Percentiles rank a stretch among this genome's conserved stretches.
Evolutionary conservation across 2,113 vertebrate genomes (phyloP).

Genomic region (Myotis brandtii): DNA sequence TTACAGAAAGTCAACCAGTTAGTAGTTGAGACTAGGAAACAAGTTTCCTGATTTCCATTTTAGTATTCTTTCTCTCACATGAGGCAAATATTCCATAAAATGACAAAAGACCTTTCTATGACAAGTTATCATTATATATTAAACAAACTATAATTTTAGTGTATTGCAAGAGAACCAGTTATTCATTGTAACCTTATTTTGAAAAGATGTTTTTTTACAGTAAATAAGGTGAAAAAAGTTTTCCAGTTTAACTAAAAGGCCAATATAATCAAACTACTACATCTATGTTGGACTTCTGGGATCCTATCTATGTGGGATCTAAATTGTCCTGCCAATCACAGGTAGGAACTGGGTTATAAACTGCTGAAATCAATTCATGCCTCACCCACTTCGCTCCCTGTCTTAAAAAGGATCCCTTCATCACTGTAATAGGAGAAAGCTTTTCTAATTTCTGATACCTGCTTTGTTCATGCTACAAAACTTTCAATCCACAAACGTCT

Average conservation of each 20-base stretch:
- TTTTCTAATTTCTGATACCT: slow-evolving; percentile 43
- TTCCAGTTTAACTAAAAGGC: slow-evolving; percentile 27
- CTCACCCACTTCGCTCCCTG: neutral
- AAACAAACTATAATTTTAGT: neutral
- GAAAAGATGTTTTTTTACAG: neutral
- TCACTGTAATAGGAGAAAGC: neutral
- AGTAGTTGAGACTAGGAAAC: neutral
- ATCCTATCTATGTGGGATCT: slow-evolving; percentile 66
- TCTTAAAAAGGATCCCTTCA: slow-evolving; percentile 26
- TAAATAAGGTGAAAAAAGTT: slow-evolving; percentile 19
- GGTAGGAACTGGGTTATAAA: slow-evolving; percentile 11
- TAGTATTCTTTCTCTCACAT: neutral
- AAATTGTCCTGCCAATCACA: slow-evolving; percentile 69
- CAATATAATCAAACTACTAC: slow-evolving; percentile 8
- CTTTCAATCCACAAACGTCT: slow-evolving; percentile 3
- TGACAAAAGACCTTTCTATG: neutral
- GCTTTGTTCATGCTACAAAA: neutral
- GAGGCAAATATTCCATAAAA: neutral
- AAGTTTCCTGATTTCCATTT: slow-evolving; percentile 1
- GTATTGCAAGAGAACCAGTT: neutral
- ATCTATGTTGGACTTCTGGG: slow-evolving; percentile 29
- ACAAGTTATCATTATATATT: neutral
- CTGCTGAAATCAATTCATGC: slow-evolving; percentile 56
- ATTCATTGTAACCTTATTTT: neutral
- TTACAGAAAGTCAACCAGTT: neutral